phyloP scores from a whole-genome alignment of 1,140 invertebrate species.

The Sipha flava region DNA sequence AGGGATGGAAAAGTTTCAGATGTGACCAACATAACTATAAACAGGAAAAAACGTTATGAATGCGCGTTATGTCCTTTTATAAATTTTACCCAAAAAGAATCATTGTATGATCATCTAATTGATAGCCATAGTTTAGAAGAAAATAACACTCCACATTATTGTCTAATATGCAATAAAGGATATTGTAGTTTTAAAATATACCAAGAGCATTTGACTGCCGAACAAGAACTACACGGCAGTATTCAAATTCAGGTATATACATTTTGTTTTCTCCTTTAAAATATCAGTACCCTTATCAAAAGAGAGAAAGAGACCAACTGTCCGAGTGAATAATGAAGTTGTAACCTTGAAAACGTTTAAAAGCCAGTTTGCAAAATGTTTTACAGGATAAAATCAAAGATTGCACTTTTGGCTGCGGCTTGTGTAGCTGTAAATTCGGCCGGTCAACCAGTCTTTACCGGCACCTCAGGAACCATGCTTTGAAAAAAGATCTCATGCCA shows the following conservation, averaged over 20 bases:
- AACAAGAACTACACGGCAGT: neutral
- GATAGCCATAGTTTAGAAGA: neutral
- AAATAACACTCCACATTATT: conserved; percentile 11
- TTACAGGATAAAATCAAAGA: neutral
- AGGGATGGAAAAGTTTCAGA: neutral
- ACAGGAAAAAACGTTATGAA: neutral
- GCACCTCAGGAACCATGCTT: conserved; percentile 1
- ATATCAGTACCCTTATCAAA: no score
- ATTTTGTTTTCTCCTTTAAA: no score
- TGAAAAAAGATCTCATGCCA: conserved; percentile 7
- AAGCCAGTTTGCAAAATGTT: no score
- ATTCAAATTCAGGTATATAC: neutral
- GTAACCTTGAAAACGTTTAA: no score
- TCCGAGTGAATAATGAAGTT: no score
- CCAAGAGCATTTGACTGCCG: neutral
- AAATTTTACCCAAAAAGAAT: neutral
- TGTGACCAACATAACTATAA: neutral
- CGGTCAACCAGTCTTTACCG: conserved; percentile 6
- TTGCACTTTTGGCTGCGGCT: neutral
- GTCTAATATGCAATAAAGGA: conserved; percentile 8
- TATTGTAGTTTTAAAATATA: neutral
- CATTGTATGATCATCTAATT: neutral
- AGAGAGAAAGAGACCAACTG: no score
- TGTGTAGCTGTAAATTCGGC: conserved; percentile 5
- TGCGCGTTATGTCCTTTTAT: conserved; percentile 3